Conservation (phyloP, 2,113 vertebrate species). For the Xiphias gladius region DNA sequence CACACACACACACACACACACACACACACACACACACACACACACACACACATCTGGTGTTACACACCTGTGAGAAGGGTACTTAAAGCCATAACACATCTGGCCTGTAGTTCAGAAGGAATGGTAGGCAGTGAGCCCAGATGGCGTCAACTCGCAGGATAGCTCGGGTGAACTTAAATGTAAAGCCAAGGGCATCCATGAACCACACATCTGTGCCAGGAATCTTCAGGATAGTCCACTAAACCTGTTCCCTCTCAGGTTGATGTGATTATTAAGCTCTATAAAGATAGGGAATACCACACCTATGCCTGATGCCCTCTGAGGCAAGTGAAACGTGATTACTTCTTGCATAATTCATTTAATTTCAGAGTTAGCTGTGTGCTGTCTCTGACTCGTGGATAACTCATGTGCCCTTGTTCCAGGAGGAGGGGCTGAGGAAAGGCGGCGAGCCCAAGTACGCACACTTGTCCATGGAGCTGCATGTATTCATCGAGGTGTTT, state of each 20-base stretch:
- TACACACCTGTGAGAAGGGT: slow-evolving; percentile 40
- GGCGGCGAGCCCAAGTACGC: slow-evolving; percentile 97
- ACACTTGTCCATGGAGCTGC: slow-evolving; percentile 96
- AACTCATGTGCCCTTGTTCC: background rate
- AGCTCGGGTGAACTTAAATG: slow-evolving; percentile 22
- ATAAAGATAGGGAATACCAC: slow-evolving; percentile 17
- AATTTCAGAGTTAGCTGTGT: background rate
- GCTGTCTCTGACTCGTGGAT: background rate
- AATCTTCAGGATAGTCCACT: slow-evolving; percentile 27
- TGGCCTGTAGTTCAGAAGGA: slow-evolving; percentile 42
- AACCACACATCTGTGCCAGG: slow-evolving; percentile 45
- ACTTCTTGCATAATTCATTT: slow-evolving; percentile 29
- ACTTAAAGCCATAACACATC: slow-evolving; percentile 60
- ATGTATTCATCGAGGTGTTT: slow-evolving; percentile 98
- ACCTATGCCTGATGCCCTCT: background rate
- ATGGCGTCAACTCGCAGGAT: slow-evolving; percentile 47
- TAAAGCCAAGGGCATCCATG: slow-evolving; percentile 44
- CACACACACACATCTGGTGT: slow-evolving; percentile 23
- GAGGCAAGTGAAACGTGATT: slow-evolving; percentile 11
- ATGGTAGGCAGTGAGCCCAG: slow-evolving; percentile 43
- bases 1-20: slow-evolving; percentile 5
- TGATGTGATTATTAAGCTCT: slow-evolving; percentile 29
- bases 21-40: slow-evolving; percentile 13
- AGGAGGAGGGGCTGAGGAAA: slow-evolving; percentile 96
- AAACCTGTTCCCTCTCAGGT: slow-evolving; percentile 19